Evolutionary conservation across 2,113 vertebrate genomes (phyloP), one percentile per base, ranked within the genome.

Genomic region (Pycnonotus jocosus): DNA sequence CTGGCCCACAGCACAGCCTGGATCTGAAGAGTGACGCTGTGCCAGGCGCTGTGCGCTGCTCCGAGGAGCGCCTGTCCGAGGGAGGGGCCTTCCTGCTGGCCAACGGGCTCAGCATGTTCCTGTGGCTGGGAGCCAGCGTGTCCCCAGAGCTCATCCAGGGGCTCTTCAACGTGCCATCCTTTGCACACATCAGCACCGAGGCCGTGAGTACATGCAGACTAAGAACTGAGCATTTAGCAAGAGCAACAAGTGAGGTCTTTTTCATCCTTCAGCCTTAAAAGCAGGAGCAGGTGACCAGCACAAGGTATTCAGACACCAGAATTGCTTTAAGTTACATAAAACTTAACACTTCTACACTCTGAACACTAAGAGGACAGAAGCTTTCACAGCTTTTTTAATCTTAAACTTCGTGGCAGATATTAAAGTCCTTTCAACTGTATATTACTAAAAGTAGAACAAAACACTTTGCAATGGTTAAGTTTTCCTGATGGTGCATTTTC

Each of bases 91-190:
- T 99, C 95, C 97, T 99, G 15, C 93, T 99, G 97, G 98, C 98
- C 72, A 99, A 99, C 0, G 99, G 99, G 7, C 97, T 98, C 35
- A 90, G 82, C 33, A 90, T 99, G 97, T 99, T 99, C 92, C 97
- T 99, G 45, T 99, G 99, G 99, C 83, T 99, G 76, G 99, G 99
- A 47, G 98, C 98, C 71, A 98, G 98, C 1, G 96, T 95, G 15
- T 96, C 99, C 4, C 98, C 99, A 0, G 99, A 99, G 30, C 90
- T 99, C 80, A 97, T 99, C 95, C 99, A 99, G 80, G 98, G 97
- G 40, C 88, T 99, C 28, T 99, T 99, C 95, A 99, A 99, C 4
- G 96, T 99, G 84, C 99, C 99, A 0, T 99, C 99, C 15, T 97
- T 99, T 7, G 98, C 98, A 24, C 99, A 99, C 81, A 95, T 99